phyloP scores from a whole-genome alignment of 2,113 vertebrate genomes.

The Colaptes auratus region DNA sequence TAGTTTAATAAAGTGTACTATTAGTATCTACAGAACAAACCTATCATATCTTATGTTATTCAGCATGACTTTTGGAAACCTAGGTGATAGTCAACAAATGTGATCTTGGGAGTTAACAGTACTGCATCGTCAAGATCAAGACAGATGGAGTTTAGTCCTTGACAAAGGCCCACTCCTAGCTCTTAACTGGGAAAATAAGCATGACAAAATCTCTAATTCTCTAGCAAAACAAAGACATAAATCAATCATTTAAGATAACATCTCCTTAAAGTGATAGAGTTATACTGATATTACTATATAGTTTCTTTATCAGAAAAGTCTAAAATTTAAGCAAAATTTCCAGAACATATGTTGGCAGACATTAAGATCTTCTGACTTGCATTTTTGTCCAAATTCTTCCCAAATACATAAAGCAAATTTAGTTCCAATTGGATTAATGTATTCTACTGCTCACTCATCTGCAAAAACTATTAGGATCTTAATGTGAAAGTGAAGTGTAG shows the following conservation, averaged over 20 bases:
- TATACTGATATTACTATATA: neutral
- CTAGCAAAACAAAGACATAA: neutral
- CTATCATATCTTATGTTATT: neutral
- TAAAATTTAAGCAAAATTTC: neutral
- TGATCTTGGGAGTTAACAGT: neutral
- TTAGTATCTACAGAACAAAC: neutral
- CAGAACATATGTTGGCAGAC: neutral
- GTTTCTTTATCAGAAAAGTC: neutral
- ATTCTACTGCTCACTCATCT: neutral
- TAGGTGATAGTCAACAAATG: neutral
- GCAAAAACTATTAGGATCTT: neutral
- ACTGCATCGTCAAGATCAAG: neutral
- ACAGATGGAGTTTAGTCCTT: neutral
- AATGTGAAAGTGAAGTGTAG: neutral
- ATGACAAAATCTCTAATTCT: neutral
- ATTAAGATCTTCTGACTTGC: neutral
- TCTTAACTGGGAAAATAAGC: neutral
- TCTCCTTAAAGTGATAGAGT: neutral
- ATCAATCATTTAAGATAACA: neutral
- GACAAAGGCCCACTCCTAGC: neutral
- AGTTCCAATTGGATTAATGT: neutral
- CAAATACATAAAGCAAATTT: neutral
- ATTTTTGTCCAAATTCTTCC: neutral
- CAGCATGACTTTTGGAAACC: neutral
- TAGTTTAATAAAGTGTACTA: neutral